Conservation (phyloP, 2,797 vertebrate species). For the Poeciliopsis presidionis region DNA sequence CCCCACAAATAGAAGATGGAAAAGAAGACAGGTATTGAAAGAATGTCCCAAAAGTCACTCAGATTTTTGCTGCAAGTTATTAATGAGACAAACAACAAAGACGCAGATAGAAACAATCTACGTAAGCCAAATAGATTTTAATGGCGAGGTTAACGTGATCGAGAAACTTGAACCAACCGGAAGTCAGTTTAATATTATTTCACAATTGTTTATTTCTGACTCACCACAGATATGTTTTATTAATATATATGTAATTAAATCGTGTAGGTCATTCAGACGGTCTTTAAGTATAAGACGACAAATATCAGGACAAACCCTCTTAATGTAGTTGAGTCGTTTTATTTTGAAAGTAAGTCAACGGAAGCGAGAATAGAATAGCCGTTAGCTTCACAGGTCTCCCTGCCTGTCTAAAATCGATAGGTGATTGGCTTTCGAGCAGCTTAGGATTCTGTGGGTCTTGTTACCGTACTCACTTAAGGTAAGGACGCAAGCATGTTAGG, state of each 20-base stretch:
- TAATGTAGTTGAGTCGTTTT: conserved; percentile 34
- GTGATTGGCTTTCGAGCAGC: conserved; percentile 71
- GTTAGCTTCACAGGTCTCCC: conserved; percentile 43
- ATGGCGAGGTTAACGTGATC: background rate
- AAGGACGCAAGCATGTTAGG: conserved; percentile 39
- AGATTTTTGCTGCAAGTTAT: too few species aligned
- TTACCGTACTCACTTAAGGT: conserved; percentile 58
- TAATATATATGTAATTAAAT: background rate
- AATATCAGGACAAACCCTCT: background rate
- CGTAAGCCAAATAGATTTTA: background rate
- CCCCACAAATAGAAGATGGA: background rate
- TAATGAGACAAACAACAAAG: background rate
- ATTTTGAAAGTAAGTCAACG: conserved; percentile 55
- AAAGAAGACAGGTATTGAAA: background rate
- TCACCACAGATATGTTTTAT: rapidly evolving
- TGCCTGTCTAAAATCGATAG: conserved; percentile 70
- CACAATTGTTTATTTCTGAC: background rate
- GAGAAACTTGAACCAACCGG: conserved; percentile 20
- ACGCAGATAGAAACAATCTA: background rate
- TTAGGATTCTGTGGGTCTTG: conserved; percentile 44
- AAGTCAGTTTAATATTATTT: conserved; percentile 1
- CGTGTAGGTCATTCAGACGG: too few species aligned
- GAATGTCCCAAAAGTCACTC: too few species aligned
- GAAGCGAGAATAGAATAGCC: background rate
- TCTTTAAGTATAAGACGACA: background rate